Evolutionary conservation across 1,140 invertebrate genomes (phyloP), one percentile per base, ranked within the genome.

Genomic region (Tribolium castaneum): DNA sequence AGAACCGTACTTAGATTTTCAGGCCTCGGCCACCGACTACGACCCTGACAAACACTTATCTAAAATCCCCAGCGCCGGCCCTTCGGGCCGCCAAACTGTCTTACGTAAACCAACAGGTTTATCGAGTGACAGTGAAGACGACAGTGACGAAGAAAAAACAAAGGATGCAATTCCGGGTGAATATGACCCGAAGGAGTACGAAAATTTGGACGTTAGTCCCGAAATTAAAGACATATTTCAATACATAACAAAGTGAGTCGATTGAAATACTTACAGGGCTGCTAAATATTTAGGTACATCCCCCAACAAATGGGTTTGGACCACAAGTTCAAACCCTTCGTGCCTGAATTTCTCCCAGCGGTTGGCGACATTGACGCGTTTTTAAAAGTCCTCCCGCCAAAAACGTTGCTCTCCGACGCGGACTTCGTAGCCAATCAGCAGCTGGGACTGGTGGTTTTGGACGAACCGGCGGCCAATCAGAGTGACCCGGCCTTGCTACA

Each of bases 361-460:
- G 97, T 99, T 25, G 98, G 98, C 0, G 98, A 99, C 86, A 97
- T 98, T 82, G 98, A 99, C 88, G 97, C 97, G 4, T 99, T 99
- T 87, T 91, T 99, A 22, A 99, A 99, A 89, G 93, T 99, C 1
- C 89, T 92, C 13, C 90, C 95, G 14, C 97, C 97, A 0, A 94
- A 97, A 81, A 90, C 82, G 16, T 85, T 84, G 35, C 79, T 88
- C 72, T 85, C 86, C n/a, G 88, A 86, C 2, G 82, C 86, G 70
- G 72, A 83, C 14, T 84, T 82, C 13, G 76, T 80, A 35, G 12
- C 70, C 2, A 79, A 82, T 16, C 75, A 81, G 14, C 75, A 83
- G 66, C 81, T 97, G 59, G 98, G 98, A 3, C 85, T 99, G 25
- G 91, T 90, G 2, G 93, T 98, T 0, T 86, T 99, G 22, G 98